Conservation (phyloP, 2,797 vertebrate genomes). For the Neostethus bicornis region DNA sequence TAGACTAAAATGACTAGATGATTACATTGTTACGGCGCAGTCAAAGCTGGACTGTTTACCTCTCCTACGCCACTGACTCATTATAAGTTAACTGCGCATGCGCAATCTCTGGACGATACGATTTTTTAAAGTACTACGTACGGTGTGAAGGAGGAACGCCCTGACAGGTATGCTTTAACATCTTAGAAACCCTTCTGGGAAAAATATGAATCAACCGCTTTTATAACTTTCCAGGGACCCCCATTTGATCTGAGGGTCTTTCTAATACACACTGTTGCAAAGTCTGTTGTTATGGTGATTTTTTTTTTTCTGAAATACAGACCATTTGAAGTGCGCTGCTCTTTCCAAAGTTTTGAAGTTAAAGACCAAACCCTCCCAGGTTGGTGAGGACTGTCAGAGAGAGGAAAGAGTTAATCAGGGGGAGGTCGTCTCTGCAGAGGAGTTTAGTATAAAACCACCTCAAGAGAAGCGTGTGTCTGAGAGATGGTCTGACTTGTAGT, state of each 20-base stretch:
- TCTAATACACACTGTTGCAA: not conserved
- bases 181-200: no score
- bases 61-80: constrained; percentile 29
- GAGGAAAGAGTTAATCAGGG: constrained; percentile 78
- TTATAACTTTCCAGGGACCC: constrained; percentile 41
- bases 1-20: no score
- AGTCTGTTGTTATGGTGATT: no score
- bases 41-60: constrained; percentile 48
- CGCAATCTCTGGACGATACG: no score
- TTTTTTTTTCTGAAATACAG: not conserved
- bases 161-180: no score
- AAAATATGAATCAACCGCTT: no score
- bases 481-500: constrained; percentile 24
- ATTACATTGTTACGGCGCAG: no score
- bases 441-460: constrained; percentile 77
- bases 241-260: constrained; percentile 5
- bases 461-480: constrained; percentile 67
- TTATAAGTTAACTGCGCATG: no score
- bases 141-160: no score
- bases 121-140: no score
- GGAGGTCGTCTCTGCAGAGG: constrained; percentile 74
- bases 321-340: not conserved
- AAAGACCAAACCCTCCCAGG: not conserved
- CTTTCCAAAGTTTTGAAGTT: not conserved
- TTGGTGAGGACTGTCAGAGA: constrained; percentile 36